phyloP scores from a whole-genome alignment of 2,888 invertebrate genomes.

The Trissolcus brochymenae region DNA sequence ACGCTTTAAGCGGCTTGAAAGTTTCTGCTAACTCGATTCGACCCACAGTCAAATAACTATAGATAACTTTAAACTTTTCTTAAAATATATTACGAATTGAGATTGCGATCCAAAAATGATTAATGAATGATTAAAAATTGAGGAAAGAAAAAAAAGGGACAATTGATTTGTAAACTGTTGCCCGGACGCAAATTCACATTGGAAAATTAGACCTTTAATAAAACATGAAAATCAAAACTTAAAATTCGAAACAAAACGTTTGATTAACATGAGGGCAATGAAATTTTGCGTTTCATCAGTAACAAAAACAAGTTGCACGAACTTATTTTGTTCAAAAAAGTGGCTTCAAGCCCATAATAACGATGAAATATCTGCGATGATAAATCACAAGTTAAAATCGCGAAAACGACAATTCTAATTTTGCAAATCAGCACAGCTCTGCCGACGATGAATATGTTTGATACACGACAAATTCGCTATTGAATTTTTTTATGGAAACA shows the following conservation, averaged over 20 bases:
- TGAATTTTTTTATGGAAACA: constrained; percentile 26
- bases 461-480: constrained; percentile 34
- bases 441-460: constrained; percentile 31
- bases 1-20: constrained; percentile 6
- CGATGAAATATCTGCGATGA: constrained; percentile 22
- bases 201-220: not conserved
- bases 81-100: constrained; percentile 11
- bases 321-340: constrained; percentile 3
- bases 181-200: constrained; percentile 16
- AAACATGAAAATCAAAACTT: not conserved
- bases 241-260: not conserved
- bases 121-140: constrained; percentile 19
- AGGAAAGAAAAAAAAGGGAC: constrained; percentile 22
- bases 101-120: constrained; percentile 28
- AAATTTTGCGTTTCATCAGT: constrained; percentile 30
- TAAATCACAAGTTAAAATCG: constrained; percentile 31
- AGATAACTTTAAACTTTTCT: constrained; percentile 12
- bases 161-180: not conserved
- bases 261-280: not conserved
- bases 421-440: constrained; percentile 34
- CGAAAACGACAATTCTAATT: constrained; percentile 21
- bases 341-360: not conserved
- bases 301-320: constrained; percentile 9
- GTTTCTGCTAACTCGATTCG: constrained; percentile 28
- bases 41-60: constrained; percentile 35